phyloP scores from a whole-genome alignment of 2,797 vertebrate genomes.

The Manis pentadactyla region DNA sequence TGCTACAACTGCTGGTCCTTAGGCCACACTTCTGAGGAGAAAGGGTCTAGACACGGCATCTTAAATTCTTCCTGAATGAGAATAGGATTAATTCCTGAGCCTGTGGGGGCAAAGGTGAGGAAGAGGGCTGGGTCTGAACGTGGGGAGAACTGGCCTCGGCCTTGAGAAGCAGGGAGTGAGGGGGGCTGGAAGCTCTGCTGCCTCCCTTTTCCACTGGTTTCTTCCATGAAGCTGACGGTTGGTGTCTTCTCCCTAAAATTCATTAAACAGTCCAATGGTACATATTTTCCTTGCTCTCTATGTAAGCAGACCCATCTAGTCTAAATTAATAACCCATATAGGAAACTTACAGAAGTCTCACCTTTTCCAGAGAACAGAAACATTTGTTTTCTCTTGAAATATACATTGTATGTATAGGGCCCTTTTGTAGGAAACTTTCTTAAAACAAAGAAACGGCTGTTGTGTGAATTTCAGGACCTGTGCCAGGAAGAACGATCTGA shows the following conservation, averaged over 20 bases:
- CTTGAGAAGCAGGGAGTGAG: background rate
- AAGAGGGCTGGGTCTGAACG: background rate
- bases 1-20: background rate
- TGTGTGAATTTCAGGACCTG: background rate
- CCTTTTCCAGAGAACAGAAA: conserved; percentile 37
- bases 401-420: background rate
- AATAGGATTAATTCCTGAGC: background rate
- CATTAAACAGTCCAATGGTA: background rate
- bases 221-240: background rate
- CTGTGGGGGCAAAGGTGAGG: background rate
- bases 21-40: background rate
- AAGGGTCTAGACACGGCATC: background rate
- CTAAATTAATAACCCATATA: conserved; percentile 19
- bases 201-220: background rate
- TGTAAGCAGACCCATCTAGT: background rate
- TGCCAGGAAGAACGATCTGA: background rate
- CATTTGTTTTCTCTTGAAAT: conserved; percentile 46
- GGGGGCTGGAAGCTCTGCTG: background rate
- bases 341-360: conserved; percentile 34
- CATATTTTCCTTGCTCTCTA: background rate
- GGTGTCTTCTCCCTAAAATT: conserved; percentile 31
- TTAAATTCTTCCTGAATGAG: background rate
- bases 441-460: background rate
- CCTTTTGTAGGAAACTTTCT: background rate
- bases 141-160: background rate